A percentile compares a stretch with the other conserved stretches of the same genome.
Evolutionary conservation across 2,113 vertebrate genomes (phyloP).

Genomic region (Halcyon senegalensis): DNA sequence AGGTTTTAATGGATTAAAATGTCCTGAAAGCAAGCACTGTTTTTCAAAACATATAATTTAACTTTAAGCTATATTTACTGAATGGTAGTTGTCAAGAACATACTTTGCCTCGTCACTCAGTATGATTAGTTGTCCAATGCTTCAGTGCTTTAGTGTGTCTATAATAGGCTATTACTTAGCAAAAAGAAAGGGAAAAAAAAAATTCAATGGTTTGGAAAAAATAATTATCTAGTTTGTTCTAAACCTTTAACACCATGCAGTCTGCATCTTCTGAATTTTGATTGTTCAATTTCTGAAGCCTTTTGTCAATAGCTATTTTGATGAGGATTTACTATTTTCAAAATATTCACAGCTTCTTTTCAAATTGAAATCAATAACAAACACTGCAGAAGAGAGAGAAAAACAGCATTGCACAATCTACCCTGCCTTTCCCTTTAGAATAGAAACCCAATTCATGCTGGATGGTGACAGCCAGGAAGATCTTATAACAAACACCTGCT

Average conservation of each 20-base stretch:
- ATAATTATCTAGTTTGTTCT: not conserved
- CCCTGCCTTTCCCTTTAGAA: not conserved
- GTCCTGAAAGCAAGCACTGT: conserved; percentile 8
- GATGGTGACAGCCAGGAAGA: not conserved
- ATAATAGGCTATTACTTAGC: conserved; percentile 15
- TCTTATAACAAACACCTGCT: not conserved
- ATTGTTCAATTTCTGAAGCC: not conserved
- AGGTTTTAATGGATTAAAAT: conserved; percentile 33
- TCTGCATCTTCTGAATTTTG: not conserved
- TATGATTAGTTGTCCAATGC: conserved; percentile 15
- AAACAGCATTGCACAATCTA: not conserved
- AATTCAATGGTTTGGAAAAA: conserved; percentile 7
- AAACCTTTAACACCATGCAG: not conserved
- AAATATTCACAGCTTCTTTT: conserved; percentile 43
- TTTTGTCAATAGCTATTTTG: conserved; percentile 24
- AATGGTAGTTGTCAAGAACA: conserved; percentile 1
- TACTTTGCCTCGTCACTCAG: conserved; percentile 1
- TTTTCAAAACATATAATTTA: conserved; percentile 37
- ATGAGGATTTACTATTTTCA: not conserved
- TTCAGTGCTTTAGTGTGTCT: not conserved
- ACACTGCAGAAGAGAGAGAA: not conserved
- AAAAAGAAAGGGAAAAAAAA: not conserved
- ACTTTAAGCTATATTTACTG: conserved; percentile 20
- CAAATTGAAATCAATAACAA: conserved; percentile 35
- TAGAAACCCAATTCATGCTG: not conserved